Base-by-base conservation (phyloP, 2,797 vertebrate genomes). In the Rhynchotus rufescens region DNA sequence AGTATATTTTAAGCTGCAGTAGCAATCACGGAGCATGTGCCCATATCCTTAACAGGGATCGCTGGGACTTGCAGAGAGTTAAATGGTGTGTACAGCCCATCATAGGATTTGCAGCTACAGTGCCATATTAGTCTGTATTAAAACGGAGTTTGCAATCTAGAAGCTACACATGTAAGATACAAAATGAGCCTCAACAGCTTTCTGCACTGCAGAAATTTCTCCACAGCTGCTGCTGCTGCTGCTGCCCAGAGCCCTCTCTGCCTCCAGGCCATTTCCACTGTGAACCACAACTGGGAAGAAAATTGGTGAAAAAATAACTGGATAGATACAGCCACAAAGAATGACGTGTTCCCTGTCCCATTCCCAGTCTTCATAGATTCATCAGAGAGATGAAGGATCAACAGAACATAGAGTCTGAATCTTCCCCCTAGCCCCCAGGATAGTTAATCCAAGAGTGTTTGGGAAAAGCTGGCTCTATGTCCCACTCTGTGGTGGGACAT, bases 381-480 rank as follows among this genome's bases (percentile, higher is more conserved):
- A 52, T 80, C 42, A 71, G 51, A 25, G 34, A 67, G 30, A 28
- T 32, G 64, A 38, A n/a, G 10, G 9, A 23, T 15, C 74, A 72
- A 9, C 47, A 30, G 66, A 21, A 12, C 0, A 0, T 36, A 45
- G 64, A 83, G 56, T 34, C 62, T 85, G 30, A 51, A 32, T 87
- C 45, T 91, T 83, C 47, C 7, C 72, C 22, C 16, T 22, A 54
- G 12, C 57, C 30, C 49, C 67, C n/a, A 80, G 90, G 80, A 73
- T 80, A 25, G 71, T 93, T 94, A 83, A 79, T 74, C 32, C 54
- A 15, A 78, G 60, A 14, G 9, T 59, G 85, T 85, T 36, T 54
- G 90, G 61, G 84, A 89, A 90, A 74, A 92, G 80, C 92, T 95
- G 90, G 90, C 89, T 90, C 40, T 74, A 38, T 90, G 86, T 95